Evolutionary conservation across 2,113 vertebrate genomes (phyloP).

Genomic region (Aix galericulata): DNA sequence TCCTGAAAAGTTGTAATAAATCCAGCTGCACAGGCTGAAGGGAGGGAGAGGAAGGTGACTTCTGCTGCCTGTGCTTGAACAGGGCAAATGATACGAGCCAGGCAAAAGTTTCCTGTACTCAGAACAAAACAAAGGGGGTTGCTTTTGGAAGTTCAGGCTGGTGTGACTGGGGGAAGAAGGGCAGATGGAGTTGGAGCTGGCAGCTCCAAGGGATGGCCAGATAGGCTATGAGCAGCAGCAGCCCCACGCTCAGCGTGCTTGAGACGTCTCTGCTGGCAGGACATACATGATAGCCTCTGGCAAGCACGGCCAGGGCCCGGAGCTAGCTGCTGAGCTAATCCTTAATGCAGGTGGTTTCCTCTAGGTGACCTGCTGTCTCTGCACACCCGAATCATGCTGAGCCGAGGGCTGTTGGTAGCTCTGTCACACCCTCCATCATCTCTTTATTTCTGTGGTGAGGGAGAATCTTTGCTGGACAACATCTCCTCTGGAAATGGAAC

Average conservation of each 20-base stretch:
- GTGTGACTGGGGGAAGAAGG: neutral
- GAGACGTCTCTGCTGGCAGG: neutral
- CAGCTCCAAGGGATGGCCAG: neutral
- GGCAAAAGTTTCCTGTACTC: neutral
- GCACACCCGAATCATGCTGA: rapidly evolving
- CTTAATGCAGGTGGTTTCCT: neutral
- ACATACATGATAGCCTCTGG: neutral
- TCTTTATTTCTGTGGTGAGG: neutral
- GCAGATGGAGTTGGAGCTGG: neutral
- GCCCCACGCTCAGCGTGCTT: rapidly evolving
- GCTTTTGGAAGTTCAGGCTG: neutral
- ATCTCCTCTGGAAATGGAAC: neutral
- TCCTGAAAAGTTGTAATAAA: neutral
- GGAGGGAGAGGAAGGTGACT: neutral
- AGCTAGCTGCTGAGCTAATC: neutral
- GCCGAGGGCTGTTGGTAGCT: neutral
- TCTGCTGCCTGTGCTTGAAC: neutral
- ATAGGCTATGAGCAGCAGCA: neutral
- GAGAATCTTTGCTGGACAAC: neutral
- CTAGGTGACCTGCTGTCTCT: neutral
- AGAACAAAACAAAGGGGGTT: neutral
- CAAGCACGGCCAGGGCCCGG: neutral
- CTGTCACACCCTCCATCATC: neutral
- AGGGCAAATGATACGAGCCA: neutral
- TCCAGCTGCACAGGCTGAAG: neutral